phyloP scores from a whole-genome alignment of 2,113 vertebrate genomes.

The Typhlomys cinereus region DNA sequence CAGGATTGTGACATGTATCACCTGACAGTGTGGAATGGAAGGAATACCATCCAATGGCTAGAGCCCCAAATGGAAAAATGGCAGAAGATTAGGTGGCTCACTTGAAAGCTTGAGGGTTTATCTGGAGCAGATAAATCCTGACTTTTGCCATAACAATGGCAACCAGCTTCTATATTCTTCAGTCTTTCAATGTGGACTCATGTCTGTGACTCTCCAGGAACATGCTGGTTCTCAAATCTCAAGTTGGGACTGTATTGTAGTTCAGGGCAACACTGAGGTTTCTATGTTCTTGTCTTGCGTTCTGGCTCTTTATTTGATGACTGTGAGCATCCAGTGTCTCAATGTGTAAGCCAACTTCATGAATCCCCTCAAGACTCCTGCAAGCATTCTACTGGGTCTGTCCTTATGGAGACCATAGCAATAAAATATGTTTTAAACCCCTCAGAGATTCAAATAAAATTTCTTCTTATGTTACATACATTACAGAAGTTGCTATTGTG shows the following conservation, averaged over 20 bases:
- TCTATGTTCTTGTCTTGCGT: neutral
- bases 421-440: neutral
- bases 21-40: too few relatives aligned
- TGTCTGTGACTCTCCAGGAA: neutral
- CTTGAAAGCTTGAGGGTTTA: neutral
- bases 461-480: neutral
- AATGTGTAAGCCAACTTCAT: neutral
- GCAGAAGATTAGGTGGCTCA: too few relatives aligned
- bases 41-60: neutral
- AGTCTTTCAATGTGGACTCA: neutral
- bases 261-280: neutral
- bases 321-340: neutral
- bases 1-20: neutral
- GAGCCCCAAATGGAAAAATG: too few relatives aligned
- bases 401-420: neutral
- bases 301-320: neutral
- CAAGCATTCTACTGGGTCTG: too few relatives aligned
- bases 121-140: neutral
- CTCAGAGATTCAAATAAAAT: neutral
- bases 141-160: neutral
- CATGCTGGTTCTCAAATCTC: rapidly evolving
- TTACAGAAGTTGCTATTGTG: neutral
- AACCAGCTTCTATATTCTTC: too few relatives aligned
- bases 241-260: neutral
- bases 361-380: neutral